Evolutionary conservation across 92 coral and sea anemone species (phyloP), one percentile per base, ranked within the genome.

Genomic region (Palythoa grandis): DNA sequence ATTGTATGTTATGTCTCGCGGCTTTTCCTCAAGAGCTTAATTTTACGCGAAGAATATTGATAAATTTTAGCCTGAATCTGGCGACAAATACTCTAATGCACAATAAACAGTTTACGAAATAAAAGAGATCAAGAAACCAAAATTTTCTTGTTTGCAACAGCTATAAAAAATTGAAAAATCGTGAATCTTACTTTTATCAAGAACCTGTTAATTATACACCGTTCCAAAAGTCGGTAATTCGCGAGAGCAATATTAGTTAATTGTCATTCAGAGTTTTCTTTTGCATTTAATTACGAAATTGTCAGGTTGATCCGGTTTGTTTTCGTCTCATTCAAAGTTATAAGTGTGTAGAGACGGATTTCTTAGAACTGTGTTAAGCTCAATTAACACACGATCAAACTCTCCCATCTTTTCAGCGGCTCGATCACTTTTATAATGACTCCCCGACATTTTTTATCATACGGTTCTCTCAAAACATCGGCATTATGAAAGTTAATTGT

Each of bases 1-100:
- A 10, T 48, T 78, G 37, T 35, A 61, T 40, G 56, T 80, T 79
- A n/a, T 80, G 85, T 80, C 85, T 80, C 39, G 85, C 85, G 85
- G 85, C 85, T 66, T 80, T 80, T 67, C 61, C 74, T 67, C 74
- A 65, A 80, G 48, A 66, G 35, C 85, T 79, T 80, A 80, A 47
- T 66, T 80, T 52, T 23, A 66, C 61, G 58, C 60, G 7, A 40
- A 29, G 47, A 52, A 57, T 2, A 60, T 80, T 65, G 60, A 48
- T 67, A 80, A 80, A 80, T 35, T 37, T 52, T 20, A 22, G 54
- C 14, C 39, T n/a, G 13, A 66, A 35, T 25, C 73, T 47, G 73
- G 12, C 54, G 14, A 40, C 74, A 43, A 48, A 63, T 66, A 40
- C 40, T 79, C 58, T 58, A 61, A 2, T 19, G 40, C 22, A 54